A percentile compares a stretch with the other conserved stretches of the same genome.
Conservation (phyloP, 2,113 vertebrate genomes). For the Xenopus laevis region DNA sequence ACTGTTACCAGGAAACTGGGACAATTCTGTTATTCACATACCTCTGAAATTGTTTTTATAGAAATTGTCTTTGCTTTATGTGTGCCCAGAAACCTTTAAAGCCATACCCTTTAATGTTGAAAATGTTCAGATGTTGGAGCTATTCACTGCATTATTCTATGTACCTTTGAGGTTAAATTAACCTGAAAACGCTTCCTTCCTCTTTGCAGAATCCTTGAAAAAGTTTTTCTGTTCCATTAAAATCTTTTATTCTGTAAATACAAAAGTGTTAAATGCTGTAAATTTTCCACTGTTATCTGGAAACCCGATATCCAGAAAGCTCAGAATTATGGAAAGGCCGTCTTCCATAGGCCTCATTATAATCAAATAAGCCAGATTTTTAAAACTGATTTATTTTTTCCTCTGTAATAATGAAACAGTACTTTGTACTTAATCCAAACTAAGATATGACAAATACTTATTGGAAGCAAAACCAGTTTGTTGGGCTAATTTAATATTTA, state of each 20-base stretch:
- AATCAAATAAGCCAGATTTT: too few species aligned
- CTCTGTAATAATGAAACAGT: too few species aligned
- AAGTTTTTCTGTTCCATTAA: not conserved
- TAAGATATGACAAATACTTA: too few species aligned
- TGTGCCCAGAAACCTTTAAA: constrained; percentile 37
- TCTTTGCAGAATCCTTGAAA: constrained; percentile 42
- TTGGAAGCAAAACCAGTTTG: too few species aligned
- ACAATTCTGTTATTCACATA: constrained; percentile 29
- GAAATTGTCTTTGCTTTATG: constrained; percentile 30
- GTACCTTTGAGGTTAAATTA: constrained; percentile 42
- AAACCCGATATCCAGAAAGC: too few species aligned
- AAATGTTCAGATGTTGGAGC: constrained; percentile 29
- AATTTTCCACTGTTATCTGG: not conserved
- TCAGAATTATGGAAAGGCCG: too few species aligned
- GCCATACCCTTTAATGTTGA: constrained; percentile 39
- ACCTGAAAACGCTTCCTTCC: constrained; percentile 33
- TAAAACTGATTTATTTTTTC: too few species aligned
- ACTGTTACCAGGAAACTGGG: constrained; percentile 1
- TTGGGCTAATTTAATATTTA: too few species aligned
- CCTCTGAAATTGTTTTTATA: constrained; percentile 27
- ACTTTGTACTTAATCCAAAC: too few species aligned
- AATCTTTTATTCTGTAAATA: constrained; percentile 1
- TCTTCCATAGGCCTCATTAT: too few species aligned
- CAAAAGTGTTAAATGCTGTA: not conserved
- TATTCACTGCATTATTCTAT: constrained; percentile 26